These are phyloP conservation scores for Halictus ligatus DNA, from an alignment of 2,888 invertebrate genomes.

Conservation along the genomic window DNA sequence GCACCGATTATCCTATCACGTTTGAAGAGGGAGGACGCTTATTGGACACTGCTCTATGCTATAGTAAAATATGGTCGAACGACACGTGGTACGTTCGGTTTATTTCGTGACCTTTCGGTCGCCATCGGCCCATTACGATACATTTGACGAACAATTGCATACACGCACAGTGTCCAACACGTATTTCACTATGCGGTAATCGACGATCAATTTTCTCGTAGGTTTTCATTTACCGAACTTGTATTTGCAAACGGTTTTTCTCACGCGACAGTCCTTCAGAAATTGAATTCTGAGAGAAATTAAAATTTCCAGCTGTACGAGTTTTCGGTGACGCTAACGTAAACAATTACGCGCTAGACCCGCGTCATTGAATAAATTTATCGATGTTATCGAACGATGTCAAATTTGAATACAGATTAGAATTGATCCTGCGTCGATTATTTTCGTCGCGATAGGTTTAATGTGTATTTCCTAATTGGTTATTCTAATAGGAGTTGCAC, in stretches of 20 bases:
- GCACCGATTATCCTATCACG: constrained; percentile 29
- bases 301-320: background rate
- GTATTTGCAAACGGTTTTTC: no score
- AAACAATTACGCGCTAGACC: background rate
- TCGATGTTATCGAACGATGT: background rate
- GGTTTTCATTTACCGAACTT: background rate
- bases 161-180: background rate
- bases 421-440: background rate
- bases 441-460: background rate
- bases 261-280: no score
- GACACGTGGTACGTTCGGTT: constrained; percentile 45
- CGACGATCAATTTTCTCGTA: no score
- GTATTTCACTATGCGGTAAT: background rate
- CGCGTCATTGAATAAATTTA: background rate
- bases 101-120: constrained; percentile 26
- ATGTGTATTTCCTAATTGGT: background rate
- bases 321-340: no score
- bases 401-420: background rate
- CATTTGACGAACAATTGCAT: background rate
- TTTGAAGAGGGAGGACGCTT: background rate
- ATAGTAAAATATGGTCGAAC: background rate
- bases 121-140: constrained; percentile 22
- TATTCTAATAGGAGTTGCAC: background rate
- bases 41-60: background rate
- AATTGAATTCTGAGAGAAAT: background rate